Evolutionary conservation across 2,888 invertebrate genomes (phyloP).

Genomic region (Aspidiotus destructor): DNA sequence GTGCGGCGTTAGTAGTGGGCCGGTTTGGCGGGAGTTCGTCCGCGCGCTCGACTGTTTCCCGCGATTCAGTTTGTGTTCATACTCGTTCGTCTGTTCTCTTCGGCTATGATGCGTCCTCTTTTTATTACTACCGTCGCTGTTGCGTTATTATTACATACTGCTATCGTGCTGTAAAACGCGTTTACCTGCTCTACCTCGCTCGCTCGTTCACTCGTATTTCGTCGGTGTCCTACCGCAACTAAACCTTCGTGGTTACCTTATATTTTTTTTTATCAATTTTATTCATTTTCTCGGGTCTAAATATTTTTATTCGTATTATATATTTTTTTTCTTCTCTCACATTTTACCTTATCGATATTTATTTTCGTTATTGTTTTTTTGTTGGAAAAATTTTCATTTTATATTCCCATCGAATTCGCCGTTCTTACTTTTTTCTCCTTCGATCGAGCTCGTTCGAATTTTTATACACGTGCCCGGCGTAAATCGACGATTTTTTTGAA

Average conservation of each 20-base stretch:
- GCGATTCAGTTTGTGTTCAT: conserved; percentile 30
- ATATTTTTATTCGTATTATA: neutral
- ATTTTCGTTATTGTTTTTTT: neutral
- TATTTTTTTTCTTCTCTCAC: neutral
- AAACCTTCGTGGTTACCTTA: conserved; percentile 27
- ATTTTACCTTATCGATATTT: neutral
- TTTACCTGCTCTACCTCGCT: conserved; percentile 32
- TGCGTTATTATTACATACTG: conserved; percentile 32
- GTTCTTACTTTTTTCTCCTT: no score
- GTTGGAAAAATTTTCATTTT: neutral
- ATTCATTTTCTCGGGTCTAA: neutral
- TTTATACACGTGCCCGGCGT: neutral
- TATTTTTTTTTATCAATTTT: conserved; percentile 7
- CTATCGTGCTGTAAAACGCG: conserved; percentile 30
- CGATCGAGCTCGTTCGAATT: conserved; percentile 6
- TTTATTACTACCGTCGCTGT: conserved; percentile 31
- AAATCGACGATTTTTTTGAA: conserved; percentile 3
- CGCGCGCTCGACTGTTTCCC: conserved; percentile 26
- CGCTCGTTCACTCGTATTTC: conserved; percentile 21
- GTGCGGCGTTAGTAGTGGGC: conserved; percentile 17
- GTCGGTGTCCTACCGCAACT: conserved; percentile 31
- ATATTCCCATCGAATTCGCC: no score
- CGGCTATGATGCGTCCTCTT: conserved; percentile 29
- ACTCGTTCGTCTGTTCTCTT: conserved; percentile 29
- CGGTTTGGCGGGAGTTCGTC: conserved; percentile 29